Evolutionary conservation across 2,888 invertebrate species (phyloP).

Genomic region (Leptothorax acervorum): DNA sequence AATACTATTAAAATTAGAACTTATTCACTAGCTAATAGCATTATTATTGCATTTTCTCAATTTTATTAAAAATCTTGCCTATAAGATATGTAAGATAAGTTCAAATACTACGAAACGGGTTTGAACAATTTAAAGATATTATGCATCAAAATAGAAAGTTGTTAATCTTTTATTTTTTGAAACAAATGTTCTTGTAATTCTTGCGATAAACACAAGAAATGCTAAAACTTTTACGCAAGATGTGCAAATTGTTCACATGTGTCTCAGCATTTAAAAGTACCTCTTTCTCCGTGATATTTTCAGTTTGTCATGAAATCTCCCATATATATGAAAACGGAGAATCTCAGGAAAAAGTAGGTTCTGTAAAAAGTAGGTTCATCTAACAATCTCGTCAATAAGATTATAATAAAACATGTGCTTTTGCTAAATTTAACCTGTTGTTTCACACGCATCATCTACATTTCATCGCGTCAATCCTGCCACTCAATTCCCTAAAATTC

Average conservation of each 20-base stretch:
- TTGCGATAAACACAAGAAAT: neutral
- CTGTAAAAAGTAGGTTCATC: neutral
- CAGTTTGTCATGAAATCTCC: neutral
- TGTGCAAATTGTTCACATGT: slow-evolving; percentile 1
- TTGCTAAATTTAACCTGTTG: slow-evolving; percentile 9
- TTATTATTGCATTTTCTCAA: slow-evolving; percentile 16
- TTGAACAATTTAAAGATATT: slow-evolving; percentile 1
- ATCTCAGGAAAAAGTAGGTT: neutral
- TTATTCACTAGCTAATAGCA: neutral
- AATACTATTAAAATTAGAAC: neutral
- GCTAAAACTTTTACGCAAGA: neutral
- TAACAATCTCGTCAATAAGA: slow-evolving; percentile 11
- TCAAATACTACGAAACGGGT: neutral
- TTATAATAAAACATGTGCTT: slow-evolving; percentile 38
- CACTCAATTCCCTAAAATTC: slow-evolving; percentile 10
- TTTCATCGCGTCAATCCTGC: slow-evolving; percentile 15
- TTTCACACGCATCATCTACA: slow-evolving; percentile 18
- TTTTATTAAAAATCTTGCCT: neutral
- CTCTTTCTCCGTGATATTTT: neutral
- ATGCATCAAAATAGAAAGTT: neutral
- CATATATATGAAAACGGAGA: neutral
- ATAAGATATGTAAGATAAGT: neutral
- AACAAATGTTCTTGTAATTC: neutral
- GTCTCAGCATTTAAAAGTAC: neutral
- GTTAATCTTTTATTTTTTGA: neutral